phyloP scores from a whole-genome alignment of 2,888 invertebrate genomes.

The Eristalis arbustorum region DNA sequence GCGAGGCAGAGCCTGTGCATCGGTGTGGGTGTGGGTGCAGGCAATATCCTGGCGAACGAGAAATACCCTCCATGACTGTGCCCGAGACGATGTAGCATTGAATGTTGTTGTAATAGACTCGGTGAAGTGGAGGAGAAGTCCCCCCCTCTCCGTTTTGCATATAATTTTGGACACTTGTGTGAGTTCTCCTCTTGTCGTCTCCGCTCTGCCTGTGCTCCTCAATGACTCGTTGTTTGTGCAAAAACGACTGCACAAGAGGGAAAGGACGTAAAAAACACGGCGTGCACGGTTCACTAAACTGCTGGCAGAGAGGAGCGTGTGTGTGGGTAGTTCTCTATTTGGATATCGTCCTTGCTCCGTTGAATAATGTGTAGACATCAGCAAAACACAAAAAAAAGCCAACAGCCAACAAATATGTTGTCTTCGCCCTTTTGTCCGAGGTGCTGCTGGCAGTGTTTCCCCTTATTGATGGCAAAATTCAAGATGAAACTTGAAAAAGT shows the following conservation, averaged over 20 bases:
- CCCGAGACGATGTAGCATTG: background rate
- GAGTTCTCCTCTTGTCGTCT: slow-evolving; percentile 17
- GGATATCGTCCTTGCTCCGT: slow-evolving; percentile 54
- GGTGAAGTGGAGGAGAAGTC: slow-evolving; percentile 42
- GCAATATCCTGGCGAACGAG: background rate
- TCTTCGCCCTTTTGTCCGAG: background rate
- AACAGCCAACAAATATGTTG: background rate
- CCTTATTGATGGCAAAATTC: background rate
- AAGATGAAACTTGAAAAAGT: background rate
- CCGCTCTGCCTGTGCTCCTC: background rate
- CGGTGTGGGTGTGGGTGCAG: background rate
- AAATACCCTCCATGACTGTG: background rate
- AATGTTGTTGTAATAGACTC: slow-evolving; percentile 26
- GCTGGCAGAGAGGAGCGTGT: background rate
- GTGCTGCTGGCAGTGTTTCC: background rate
- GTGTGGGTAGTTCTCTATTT: slow-evolving; percentile 20
- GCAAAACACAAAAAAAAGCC: background rate
- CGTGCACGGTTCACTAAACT: slow-evolving; percentile 4
- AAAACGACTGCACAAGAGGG: background rate
- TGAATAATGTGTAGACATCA: slow-evolving; percentile 16
- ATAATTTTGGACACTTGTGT: slow-evolving; percentile 36
- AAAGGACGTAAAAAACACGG: slow-evolving; percentile 4
- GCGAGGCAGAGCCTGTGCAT: background rate
- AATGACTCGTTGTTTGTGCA: background rate
- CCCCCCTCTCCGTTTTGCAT: slow-evolving; percentile 18